Percentiles rank a stretch among this genome's conserved stretches.
phyloP scores from a whole-genome alignment of 2,797 vertebrate species.

The Pseudochirops corinnae region DNA sequence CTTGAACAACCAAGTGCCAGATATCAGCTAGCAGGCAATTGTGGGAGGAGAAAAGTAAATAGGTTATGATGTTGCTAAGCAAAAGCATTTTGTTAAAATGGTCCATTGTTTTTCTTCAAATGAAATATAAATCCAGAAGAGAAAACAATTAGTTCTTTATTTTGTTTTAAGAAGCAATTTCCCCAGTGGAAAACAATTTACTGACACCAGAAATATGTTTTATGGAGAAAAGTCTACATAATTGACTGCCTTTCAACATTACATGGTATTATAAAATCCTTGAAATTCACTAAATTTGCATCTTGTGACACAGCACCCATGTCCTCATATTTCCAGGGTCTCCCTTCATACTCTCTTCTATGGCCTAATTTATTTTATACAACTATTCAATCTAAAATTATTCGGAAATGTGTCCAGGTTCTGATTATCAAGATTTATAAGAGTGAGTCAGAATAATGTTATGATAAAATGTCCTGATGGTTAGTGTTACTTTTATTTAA shows the following conservation, averaged over 20 bases:
- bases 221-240: constrained; percentile 66
- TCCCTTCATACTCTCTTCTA: background rate
- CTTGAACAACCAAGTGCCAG: constrained; percentile 60
- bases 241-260: constrained; percentile 71
- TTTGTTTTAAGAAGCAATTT: constrained; percentile 53
- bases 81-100: constrained; percentile 67
- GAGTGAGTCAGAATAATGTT: constrained; percentile 12
- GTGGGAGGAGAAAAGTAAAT: constrained; percentile 54
- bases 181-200: constrained; percentile 56
- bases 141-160: constrained; percentile 60
- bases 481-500: constrained; percentile 36
- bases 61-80: constrained; percentile 42
- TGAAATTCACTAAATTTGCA: constrained; percentile 53
- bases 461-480: constrained; percentile 5
- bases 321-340: constrained; percentile 31
- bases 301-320: constrained; percentile 51
- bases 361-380: constrained; percentile 43
- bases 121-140: constrained; percentile 48
- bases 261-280: constrained; percentile 72
- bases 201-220: constrained; percentile 66
- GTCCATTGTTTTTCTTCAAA: constrained; percentile 48
- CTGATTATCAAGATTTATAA: constrained; percentile 23
- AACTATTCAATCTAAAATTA: constrained; percentile 25
- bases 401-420: constrained; percentile 37
- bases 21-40: constrained; percentile 7